These are phyloP conservation scores for Operophtera brumata DNA, from an alignment of 2,888 invertebrate genomes.

Conservation along the genomic window DNA sequence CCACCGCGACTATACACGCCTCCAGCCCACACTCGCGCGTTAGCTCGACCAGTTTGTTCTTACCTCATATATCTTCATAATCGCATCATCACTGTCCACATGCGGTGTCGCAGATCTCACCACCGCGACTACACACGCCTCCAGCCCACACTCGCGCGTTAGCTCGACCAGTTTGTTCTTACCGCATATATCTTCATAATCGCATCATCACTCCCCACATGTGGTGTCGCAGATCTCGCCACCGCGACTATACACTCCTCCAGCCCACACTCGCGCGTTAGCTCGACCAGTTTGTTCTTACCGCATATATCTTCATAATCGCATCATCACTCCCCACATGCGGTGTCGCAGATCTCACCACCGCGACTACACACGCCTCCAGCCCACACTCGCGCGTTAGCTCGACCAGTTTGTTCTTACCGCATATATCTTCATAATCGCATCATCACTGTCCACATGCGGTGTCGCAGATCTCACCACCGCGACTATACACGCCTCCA, in stretches of 20 bases:
- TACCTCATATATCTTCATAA: too few species aligned
- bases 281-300: slow-evolving; percentile 8
- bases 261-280: slow-evolving; percentile 5
- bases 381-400: too few species aligned
- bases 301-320: not conserved
- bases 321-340: too few species aligned
- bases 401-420: not conserved
- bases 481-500: too few species aligned
- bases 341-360: too few species aligned
- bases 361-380: too few species aligned
- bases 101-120: not conserved
- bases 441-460: too few species aligned
- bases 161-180: slow-evolving; percentile 14
- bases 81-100: not conserved
- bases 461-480: too few species aligned
- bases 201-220: not conserved
- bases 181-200: too few species aligned
- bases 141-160: slow-evolving; percentile 3
- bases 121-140: slow-evolving; percentile 1
- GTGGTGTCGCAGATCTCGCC: not conserved
- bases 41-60: slow-evolving; percentile 13
- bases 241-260: slow-evolving; percentile 3
- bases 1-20: slow-evolving; percentile 3
- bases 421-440: not conserved
- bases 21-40: slow-evolving; percentile 4